Percentiles rank a stretch among this genome's conserved stretches.
Evolutionary conservation across 2,113 vertebrate genomes (phyloP).

Genomic region (Plestiodon gilberti): DNA sequence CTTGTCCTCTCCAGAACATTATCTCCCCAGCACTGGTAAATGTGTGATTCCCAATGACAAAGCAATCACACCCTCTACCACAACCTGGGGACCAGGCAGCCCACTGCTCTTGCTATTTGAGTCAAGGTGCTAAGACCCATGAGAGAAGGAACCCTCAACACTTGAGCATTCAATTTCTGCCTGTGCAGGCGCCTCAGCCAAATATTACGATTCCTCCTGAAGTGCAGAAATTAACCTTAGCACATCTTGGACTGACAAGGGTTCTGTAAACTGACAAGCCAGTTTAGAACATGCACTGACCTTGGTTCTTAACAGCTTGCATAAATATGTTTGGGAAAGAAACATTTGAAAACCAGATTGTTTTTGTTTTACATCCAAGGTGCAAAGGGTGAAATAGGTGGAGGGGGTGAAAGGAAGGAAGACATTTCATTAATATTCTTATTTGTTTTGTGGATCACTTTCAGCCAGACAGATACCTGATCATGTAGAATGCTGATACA

Average conservation of each 20-base stretch:
- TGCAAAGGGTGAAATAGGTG: conserved; percentile 17
- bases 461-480: conserved; percentile 21
- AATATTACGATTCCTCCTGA: conserved; percentile 53
- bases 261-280: conserved; percentile 15
- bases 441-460: conserved; percentile 10
- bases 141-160: not conserved
- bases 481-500: conserved; percentile 3
- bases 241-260: conserved; percentile 7
- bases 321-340: conserved; percentile 38
- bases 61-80: not conserved
- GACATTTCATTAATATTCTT: conserved; percentile 50
- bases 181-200: conserved; percentile 33
- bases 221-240: conserved; percentile 50
- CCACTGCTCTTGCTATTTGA: not conserved
- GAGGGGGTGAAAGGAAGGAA: conserved; percentile 45
- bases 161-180: conserved; percentile 31
- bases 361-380: conserved; percentile 54
- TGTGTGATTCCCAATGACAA: not conserved
- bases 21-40: too few relatives aligned
- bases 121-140: not conserved
- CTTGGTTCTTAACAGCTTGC: conserved; percentile 40
- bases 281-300: conserved; percentile 33
- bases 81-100: not conserved
- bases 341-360: conserved; percentile 39
- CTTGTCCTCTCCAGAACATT: too few relatives aligned